phyloP scores from a whole-genome alignment of 2,113 vertebrate species.

The Sakesphorus luctuosus region DNA sequence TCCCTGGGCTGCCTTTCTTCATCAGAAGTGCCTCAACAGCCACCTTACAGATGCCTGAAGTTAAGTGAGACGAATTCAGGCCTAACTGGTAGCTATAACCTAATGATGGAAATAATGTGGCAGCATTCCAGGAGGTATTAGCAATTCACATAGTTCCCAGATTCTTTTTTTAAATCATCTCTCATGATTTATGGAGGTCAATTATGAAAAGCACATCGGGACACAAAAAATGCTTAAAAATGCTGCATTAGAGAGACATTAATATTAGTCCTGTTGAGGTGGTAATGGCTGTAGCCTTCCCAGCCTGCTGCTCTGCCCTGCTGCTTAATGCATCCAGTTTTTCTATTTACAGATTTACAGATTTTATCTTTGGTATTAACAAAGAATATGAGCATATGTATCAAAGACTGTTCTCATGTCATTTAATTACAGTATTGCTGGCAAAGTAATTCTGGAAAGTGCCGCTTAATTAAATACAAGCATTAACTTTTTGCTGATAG shows the following conservation, averaged over 20 bases:
- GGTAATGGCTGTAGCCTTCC: constrained; percentile 41
- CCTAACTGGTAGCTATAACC: constrained; percentile 32
- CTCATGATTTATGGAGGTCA: constrained; percentile 54
- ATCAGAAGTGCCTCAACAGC: not conserved
- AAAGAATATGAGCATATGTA: constrained; percentile 27
- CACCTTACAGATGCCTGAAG: not conserved
- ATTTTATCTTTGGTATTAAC: constrained; percentile 41
- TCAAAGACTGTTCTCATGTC: not conserved
- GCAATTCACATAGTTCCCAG: constrained; percentile 50
- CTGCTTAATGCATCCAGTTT: constrained; percentile 23
- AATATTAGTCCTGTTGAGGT: constrained; percentile 7
- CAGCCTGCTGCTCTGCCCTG: not conserved
- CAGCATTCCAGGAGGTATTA: constrained; percentile 50
- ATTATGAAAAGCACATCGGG: constrained; percentile 49
- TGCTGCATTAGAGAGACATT: constrained; percentile 56
- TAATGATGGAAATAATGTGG: constrained; percentile 39
- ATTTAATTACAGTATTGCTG: constrained; percentile 1
- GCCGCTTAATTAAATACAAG: constrained; percentile 62
- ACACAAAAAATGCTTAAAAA: constrained; percentile 50
- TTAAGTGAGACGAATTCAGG: constrained; percentile 19
- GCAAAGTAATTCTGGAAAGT: constrained; percentile 51
- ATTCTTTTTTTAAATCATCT: constrained; percentile 21
- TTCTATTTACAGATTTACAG: constrained; percentile 50
- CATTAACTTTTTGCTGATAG: constrained; percentile 24
- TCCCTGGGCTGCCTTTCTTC: not conserved